Conservation (phyloP, 1,140 invertebrate genomes). For the Drosophila mayri region DNA sequence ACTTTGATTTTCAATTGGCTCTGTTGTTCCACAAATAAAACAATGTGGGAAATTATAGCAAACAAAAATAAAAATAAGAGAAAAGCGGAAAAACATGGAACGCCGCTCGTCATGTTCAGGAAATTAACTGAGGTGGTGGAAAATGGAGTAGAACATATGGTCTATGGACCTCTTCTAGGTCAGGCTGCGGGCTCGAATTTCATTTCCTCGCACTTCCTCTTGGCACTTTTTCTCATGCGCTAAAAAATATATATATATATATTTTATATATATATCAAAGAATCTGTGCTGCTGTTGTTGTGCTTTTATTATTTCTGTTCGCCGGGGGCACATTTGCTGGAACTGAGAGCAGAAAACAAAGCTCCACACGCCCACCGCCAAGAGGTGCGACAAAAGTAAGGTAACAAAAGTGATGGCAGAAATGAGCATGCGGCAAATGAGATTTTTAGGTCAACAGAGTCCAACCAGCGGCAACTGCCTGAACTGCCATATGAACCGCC, state of each 20-base stretch:
- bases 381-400: conserved; percentile 56
- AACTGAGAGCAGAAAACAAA: conserved; percentile 62
- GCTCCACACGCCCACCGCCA: conserved; percentile 22
- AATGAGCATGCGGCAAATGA: conserved; percentile 80
- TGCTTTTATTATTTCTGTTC: conserved; percentile 39
- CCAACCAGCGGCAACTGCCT: conserved; percentile 50
- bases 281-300: conserved; percentile 42
- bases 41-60: conserved; percentile 26
- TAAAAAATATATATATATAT: conserved; percentile 32
- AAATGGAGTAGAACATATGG: conserved; percentile 28
- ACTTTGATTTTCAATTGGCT: conserved; percentile 47
- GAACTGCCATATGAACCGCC: conserved; percentile 48
- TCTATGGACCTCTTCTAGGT: conserved; percentile 49
- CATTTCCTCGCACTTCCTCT: conserved; percentile 65
- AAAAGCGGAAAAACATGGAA: conserved; percentile 21
- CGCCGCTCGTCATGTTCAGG: conserved; percentile 50
- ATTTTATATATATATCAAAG: conserved; percentile 60
- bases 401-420: conserved; percentile 71
- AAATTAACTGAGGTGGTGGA: conserved; percentile 46
- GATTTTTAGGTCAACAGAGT: conserved; percentile 84
- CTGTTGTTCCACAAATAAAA: conserved; percentile 21
- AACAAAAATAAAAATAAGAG: conserved; percentile 8
- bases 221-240: conserved; percentile 23
- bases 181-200: conserved; percentile 57
- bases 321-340: conserved; percentile 51